Base-by-base conservation (phyloP, 1,140 invertebrate genomes). In the Charaxes varanes region DNA sequence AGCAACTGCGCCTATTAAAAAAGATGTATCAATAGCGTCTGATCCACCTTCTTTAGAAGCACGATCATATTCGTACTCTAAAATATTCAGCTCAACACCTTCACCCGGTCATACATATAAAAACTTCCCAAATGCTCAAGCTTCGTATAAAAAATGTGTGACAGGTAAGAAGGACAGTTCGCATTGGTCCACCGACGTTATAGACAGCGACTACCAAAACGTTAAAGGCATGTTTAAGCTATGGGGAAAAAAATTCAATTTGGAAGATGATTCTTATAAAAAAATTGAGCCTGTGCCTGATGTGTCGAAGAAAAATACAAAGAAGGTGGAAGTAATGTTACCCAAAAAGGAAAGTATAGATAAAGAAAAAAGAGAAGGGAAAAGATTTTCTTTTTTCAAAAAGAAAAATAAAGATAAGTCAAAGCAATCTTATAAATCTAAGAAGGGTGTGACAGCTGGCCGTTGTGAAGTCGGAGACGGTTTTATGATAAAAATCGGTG, bases 161-260 rank as follows among this genome's bases (percentile, higher is more conserved):
- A 28, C 14, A 30, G 28, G 3, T 32, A 41, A 53, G 34, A 55
- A 43, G 6, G 21, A 52, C 10, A 45, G 12, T n/a, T 13, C 28
- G 3, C 38, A 45, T 21, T 50, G 32, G 44, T 37, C 40, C 16
- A 32, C 36, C 12, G 53, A 62, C 11, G 17, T 55, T 14, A 27
- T 56, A 0, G 53, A 53, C 8, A 67, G 45, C 31, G 60, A 69
- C 14, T 45, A 23, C n/a, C 59, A 67, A 44, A 57, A 54, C 12
- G 68, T 66, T 4, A 65, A 66, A 53, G 63, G 58, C 3, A 80
- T 65, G 66, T 76, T 76, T 33, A 76, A 68, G 32, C 45, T 72
- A 15, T 76, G 71, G 71, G 60, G 65, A 3, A 72, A 73, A 23
- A 78, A 67, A 34, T 67, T 70, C 31, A 59, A 73, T 30, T 54